Conservation (phyloP, 2,113 vertebrate species). For the Rhinopithecus roxellana region DNA sequence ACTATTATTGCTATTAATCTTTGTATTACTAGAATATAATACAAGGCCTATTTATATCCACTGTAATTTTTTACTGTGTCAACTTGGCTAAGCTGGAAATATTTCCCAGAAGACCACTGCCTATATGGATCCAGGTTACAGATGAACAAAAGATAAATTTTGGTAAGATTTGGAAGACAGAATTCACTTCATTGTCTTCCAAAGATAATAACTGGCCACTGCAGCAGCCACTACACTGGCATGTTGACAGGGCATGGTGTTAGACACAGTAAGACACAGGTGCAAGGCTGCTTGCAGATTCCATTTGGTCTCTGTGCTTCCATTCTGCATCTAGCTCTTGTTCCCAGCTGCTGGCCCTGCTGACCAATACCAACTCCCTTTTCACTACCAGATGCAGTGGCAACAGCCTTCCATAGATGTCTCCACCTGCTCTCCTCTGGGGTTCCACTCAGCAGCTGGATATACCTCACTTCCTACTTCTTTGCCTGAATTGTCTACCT, state of each 20-base stretch:
- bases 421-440: not conserved
- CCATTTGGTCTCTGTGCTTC: not conserved
- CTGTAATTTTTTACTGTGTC: not conserved
- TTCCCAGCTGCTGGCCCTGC: not conserved
- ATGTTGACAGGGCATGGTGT: not conserved
- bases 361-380: not conserved
- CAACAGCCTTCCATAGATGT: not conserved
- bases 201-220: too few species aligned
- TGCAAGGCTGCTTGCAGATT: not conserved
- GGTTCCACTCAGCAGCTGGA: not conserved
- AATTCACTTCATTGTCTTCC: too few species aligned
- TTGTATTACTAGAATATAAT: slow-evolving; percentile 18
- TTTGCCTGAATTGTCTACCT: not conserved
- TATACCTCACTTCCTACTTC: not conserved
- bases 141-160: not conserved
- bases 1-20: not conserved
- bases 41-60: not conserved
- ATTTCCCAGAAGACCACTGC: not conserved
- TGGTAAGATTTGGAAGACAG: not conserved
- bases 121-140: not conserved
- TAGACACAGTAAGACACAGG: not conserved
- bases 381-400: not conserved
- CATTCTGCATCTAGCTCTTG: not conserved
- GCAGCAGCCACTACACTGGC: not conserved
- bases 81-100: not conserved